Conservation (phyloP, 2,797 vertebrate species). For the Leucoraja ocellata region DNA sequence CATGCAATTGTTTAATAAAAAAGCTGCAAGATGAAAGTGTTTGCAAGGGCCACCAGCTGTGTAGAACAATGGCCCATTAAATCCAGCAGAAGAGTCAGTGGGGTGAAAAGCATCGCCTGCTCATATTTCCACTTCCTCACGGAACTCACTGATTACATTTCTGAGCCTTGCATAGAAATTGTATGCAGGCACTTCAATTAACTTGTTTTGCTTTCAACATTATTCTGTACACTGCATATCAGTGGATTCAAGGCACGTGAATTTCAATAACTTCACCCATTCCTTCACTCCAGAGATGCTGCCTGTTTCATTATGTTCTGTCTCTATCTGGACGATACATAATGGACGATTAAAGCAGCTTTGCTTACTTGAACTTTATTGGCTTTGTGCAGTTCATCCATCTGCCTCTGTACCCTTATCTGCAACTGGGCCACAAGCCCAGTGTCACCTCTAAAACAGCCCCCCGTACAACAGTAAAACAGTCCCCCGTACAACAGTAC, state of each 20-base stretch:
- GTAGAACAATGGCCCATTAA: background rate
- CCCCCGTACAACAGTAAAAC: too few species aligned
- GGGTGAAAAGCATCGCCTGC: background rate
- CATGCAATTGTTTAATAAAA: constrained; percentile 1
- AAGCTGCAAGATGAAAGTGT: background rate
- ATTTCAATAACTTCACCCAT: background rate
- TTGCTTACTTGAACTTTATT: too few species aligned
- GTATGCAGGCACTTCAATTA: background rate
- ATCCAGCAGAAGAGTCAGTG: too few species aligned
- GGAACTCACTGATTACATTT: constrained; percentile 8
- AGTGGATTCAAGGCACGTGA: background rate
- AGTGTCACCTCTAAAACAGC: too few species aligned
- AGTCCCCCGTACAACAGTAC: too few species aligned
- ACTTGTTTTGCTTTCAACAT: background rate
- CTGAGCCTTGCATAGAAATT: background rate
- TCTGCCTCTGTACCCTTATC: too few species aligned
- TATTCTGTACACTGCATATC: background rate
- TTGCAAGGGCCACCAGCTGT: constrained; percentile 7
- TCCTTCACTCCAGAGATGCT: too few species aligned
- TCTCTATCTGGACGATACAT: too few species aligned
- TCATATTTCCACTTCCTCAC: background rate
- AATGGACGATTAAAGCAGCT: too few species aligned
- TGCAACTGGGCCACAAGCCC: too few species aligned
- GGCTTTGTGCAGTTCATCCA: too few species aligned
- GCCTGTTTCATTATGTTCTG: too few species aligned